phyloP scores from a whole-genome alignment of 2,888 invertebrate genomes.

The Teinopalpus imperialis region DNA sequence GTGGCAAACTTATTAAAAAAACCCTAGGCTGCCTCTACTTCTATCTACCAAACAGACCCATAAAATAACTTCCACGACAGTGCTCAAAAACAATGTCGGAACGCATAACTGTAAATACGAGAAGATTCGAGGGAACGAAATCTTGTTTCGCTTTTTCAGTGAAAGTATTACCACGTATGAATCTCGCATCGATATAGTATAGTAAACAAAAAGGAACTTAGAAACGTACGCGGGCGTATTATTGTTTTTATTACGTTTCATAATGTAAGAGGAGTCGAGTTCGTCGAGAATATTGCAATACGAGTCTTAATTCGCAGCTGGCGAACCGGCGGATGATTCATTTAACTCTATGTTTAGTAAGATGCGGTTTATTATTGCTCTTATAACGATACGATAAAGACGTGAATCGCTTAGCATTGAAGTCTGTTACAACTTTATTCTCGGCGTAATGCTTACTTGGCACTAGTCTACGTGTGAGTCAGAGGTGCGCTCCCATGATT shows the following conservation, averaged over 20 bases:
- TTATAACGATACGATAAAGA: constrained; percentile 43
- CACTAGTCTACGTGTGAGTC: constrained; percentile 63
- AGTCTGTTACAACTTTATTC: constrained; percentile 48
- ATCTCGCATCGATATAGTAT: constrained; percentile 7
- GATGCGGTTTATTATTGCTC: constrained; percentile 34
- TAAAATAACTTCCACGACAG: no score
- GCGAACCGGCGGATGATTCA: constrained; percentile 63
- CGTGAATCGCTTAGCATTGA: constrained; percentile 44
- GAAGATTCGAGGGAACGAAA: no score
- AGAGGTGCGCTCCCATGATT: constrained; percentile 62
- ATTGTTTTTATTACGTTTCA: constrained; percentile 45
- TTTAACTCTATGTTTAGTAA: constrained; percentile 45
- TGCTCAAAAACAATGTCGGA: no score
- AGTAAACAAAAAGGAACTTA: constrained; percentile 22
- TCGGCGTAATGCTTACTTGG: constrained; percentile 53
- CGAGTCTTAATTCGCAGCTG: constrained; percentile 66
- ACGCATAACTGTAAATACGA: no score
- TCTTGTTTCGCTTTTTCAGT: no score
- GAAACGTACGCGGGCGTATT: constrained; percentile 23
- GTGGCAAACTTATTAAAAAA: no score
- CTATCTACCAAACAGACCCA: no score
- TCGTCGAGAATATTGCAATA: constrained; percentile 60
- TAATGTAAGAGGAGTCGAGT: constrained; percentile 57
- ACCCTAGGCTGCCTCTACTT: no score
- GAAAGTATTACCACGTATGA: constrained; percentile 14